These are phyloP conservation scores for Papilio helenus DNA, from an alignment of 1,140 invertebrate genomes.

Conservation along the genomic window DNA sequence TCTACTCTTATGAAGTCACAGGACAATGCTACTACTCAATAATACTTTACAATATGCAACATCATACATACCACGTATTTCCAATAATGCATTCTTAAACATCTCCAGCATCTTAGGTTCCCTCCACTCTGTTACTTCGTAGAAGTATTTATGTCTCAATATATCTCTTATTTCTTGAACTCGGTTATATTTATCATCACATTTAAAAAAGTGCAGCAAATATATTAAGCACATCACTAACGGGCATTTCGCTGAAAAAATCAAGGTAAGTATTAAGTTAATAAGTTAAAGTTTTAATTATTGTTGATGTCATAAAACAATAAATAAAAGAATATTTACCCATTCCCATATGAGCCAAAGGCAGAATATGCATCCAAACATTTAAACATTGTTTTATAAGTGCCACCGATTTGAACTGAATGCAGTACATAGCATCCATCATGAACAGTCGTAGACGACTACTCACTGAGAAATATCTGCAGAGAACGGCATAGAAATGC, in stretches of 20 bases:
- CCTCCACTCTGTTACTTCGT: slow-evolving; percentile 72
- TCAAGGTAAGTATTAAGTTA: slow-evolving; percentile 38
- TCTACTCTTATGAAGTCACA: too few species aligned
- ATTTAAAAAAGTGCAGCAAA: slow-evolving; percentile 76
- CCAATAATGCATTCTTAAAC: slow-evolving; percentile 62
- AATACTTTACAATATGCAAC: neutral
- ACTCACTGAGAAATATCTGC: slow-evolving; percentile 66
- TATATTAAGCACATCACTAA: slow-evolving; percentile 74
- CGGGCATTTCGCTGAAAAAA: slow-evolving; percentile 73
- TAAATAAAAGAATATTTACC: slow-evolving; percentile 56
- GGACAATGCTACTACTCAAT: too few species aligned
- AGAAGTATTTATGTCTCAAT: slow-evolving; percentile 70
- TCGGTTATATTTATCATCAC: slow-evolving; percentile 69
- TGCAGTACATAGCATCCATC: slow-evolving; percentile 79
- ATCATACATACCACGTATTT: slow-evolving; percentile 58
- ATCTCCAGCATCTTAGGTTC: slow-evolving; percentile 75
- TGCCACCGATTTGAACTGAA: slow-evolving; percentile 69
- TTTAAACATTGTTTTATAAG: slow-evolving; percentile 73
- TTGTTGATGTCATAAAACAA: neutral
- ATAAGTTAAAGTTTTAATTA: neutral
- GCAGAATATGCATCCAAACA: slow-evolving; percentile 75
- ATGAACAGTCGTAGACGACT: slow-evolving; percentile 71
- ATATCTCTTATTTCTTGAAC: slow-evolving; percentile 67
- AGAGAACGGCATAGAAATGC: slow-evolving; percentile 74
- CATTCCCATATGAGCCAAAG: slow-evolving; percentile 65